Base-by-base conservation (phyloP, 2,113 vertebrate genomes). In the Anguilla rostrata region DNA sequence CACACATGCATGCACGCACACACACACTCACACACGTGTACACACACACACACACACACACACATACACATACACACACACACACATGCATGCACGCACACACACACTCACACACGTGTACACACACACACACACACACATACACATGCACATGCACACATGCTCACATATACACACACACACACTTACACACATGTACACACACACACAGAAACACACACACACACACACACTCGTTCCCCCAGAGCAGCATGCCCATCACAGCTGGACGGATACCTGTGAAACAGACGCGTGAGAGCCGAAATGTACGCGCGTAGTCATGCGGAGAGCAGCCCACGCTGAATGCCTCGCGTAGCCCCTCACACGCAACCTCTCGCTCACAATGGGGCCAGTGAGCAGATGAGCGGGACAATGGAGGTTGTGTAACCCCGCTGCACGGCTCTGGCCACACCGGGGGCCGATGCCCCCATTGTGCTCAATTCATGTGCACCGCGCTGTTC, bases 351-450 rank as follows among this genome's bases (percentile, higher is more conserved):
- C 43, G 81, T 82, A 79, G 39, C 60, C 46, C 16, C 46, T 78
- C 7, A 56, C 41, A 87, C 81, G 41, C 43, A 43, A 43, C 22
- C 41, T 14, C 18, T 11, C 40, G 1, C 81, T 49, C 46, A 83
- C 80, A 86, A 75, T 80, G 12, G 79, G 56, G 85, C 29, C 79
- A 82, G 85, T 82, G 79, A 86, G 53, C 56, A 81, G 78, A 86
- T 66, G 85, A 86, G 53, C 12, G 3, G 53, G 63, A 86, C 85
- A 81, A 81, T 80, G 53, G 78, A 15, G 78, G 49, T 81, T 86
- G 85, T 81, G 78, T 86, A 57, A 63, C 26, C 75, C 75, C 49
- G 39, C 39, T 15, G 85, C 1, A 53, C 3, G 20, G 34, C 20
- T 22, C 22, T 12, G 46, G 84, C 46, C 41, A 41, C 46, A 46